Conservation (phyloP, 2,888 invertebrate genomes). For the Lysandra coridon region DNA sequence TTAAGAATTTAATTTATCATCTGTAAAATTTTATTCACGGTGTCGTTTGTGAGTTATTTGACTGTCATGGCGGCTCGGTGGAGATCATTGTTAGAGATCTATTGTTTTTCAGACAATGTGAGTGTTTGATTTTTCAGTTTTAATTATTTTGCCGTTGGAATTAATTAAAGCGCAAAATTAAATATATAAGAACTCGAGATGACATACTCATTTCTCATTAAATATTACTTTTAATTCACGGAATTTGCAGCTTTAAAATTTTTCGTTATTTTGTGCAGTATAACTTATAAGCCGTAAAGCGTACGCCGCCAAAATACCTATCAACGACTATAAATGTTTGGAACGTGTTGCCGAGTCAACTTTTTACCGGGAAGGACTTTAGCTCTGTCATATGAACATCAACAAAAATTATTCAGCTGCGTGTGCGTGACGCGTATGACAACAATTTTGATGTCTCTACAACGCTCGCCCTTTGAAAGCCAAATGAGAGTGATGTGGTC, state of each 20-base stretch:
- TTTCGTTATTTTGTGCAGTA: neutral
- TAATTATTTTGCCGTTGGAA: neutral
- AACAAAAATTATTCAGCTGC: neutral
- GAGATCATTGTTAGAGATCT: conserved; percentile 23
- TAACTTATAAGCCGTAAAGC: neutral
- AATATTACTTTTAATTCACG: too few relatives aligned
- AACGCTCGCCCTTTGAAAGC: conserved; percentile 4
- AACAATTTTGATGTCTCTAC: conserved; percentile 9
- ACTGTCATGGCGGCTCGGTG: conserved; percentile 28
- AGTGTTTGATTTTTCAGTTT: conserved; percentile 1
- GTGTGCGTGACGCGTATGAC: conserved; percentile 20
- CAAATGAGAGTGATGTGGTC: conserved; percentile 19
- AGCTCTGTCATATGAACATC: conserved; percentile 14
- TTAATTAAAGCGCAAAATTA: neutral
- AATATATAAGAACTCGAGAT: neutral
- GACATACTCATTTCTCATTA: neutral
- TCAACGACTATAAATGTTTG: conserved; percentile 13
- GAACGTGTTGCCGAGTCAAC: conserved; percentile 15
- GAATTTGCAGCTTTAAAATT: neutral
- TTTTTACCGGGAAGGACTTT: conserved; percentile 5
- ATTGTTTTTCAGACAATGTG: conserved; percentile 4
- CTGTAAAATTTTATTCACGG: conserved; percentile 54
- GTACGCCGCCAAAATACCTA: conserved; percentile 1
- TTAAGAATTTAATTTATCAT: conserved; percentile 71
- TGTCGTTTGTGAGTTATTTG: conserved; percentile 51